Evolutionary conservation across 2,888 invertebrate genomes (phyloP).

Genomic region (Horisme vitalbata): DNA sequence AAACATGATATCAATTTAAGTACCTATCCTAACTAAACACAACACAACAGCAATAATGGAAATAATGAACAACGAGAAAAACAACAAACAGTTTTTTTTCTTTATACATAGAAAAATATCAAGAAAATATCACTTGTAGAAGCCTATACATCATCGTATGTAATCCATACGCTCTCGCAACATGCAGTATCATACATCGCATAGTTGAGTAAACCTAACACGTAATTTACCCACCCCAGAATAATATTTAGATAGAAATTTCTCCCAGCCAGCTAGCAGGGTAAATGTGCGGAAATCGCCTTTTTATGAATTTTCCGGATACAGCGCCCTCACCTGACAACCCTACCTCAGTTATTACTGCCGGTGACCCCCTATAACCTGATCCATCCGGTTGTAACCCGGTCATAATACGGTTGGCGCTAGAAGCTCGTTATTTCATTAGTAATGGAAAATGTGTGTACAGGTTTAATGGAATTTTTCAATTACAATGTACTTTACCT

Average conservation of each 20-base stretch:
- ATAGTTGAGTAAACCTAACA: too few relatives aligned
- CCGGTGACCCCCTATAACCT: conserved; percentile 57
- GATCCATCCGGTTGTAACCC: conserved; percentile 54
- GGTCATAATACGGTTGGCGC: conserved; percentile 49
- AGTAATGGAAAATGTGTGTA: conserved; percentile 30
- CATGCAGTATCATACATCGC: too few relatives aligned
- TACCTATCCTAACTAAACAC: too few relatives aligned
- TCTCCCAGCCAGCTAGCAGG: background rate
- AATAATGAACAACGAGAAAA: too few relatives aligned
- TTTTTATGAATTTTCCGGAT: conserved; percentile 5
- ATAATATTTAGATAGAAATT: background rate
- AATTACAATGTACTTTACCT: conserved; percentile 7
- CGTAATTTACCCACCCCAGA: too few relatives aligned
- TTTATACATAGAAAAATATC: too few relatives aligned
- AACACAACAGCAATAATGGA: too few relatives aligned
- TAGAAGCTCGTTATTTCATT: conserved; percentile 47
- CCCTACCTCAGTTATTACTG: conserved; percentile 52
- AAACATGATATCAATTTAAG: too few relatives aligned
- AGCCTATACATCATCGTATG: too few relatives aligned
- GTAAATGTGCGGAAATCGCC: background rate
- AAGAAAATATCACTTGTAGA: too few relatives aligned
- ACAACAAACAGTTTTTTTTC: too few relatives aligned
- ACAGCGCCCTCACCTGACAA: conserved; percentile 1
- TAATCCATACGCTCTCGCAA: too few relatives aligned
- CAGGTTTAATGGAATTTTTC: conserved; percentile 11